phyloP scores from a whole-genome alignment of 2,113 vertebrate genomes.

The Chelonoidis abingdonii region DNA sequence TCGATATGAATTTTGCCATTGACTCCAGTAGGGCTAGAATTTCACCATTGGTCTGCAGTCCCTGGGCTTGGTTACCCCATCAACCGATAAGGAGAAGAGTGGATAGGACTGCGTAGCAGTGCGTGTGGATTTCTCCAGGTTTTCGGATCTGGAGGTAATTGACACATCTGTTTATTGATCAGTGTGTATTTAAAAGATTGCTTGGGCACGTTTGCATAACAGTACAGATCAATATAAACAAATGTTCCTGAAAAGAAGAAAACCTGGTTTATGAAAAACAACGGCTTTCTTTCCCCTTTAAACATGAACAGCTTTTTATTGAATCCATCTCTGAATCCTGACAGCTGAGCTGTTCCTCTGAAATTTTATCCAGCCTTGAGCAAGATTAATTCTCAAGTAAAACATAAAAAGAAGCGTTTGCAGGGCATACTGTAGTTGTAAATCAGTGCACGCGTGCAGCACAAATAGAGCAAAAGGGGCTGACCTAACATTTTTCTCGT shows the following conservation, averaged over 20 bases:
- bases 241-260: not conserved
- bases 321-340: not conserved
- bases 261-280: not conserved
- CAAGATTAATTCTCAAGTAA: not conserved
- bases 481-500: not conserved
- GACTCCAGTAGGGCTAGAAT: not conserved
- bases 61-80: not conserved
- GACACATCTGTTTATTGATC: not conserved
- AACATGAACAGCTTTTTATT: accelerated
- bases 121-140: not conserved
- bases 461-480: not conserved
- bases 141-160: not conserved
- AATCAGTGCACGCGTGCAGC: not conserved
- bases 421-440: not conserved
- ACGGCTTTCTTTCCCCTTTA: not conserved
- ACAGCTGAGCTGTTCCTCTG: accelerated
- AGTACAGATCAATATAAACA: not conserved
- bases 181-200: not conserved
- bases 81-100: not conserved
- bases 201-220: not conserved
- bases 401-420: accelerated
- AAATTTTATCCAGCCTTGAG: not conserved
- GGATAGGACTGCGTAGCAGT: not conserved
- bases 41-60: not conserved
- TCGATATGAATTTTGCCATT: not conserved